These are phyloP conservation scores for Cololabis saira DNA, from an alignment of 2,113 vertebrate species.

Conservation along the genomic window DNA sequence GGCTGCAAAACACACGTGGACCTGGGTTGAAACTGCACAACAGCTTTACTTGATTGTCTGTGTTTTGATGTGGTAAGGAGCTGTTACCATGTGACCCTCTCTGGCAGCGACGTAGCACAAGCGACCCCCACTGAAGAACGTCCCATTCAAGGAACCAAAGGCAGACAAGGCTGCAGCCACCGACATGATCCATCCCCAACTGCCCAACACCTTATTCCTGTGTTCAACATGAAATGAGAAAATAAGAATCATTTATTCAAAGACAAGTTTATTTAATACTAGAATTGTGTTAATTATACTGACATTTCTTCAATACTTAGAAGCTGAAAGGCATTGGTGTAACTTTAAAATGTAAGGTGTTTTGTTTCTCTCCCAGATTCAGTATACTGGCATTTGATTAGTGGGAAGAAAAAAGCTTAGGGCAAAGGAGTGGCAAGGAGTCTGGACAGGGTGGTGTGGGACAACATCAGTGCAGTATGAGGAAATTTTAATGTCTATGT, in stretches of 20 bases:
- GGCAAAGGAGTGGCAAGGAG: too few relatives aligned
- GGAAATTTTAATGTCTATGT: too few relatives aligned
- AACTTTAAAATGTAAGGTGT: neutral
- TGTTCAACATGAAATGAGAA: neutral
- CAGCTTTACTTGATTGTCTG: neutral
- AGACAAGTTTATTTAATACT: neutral
- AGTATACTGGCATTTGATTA: too few relatives aligned
- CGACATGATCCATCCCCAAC: slow-evolving; percentile 90
- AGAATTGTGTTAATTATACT: too few relatives aligned
- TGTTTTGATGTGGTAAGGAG: neutral
- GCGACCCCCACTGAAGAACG: slow-evolving; percentile 85
- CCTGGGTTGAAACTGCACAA: neutral
- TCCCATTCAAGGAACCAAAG: slow-evolving; percentile 86
- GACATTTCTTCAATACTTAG: neutral
- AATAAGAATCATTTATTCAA: neutral
- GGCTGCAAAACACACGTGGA: slow-evolving; percentile 76
- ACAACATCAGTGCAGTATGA: too few relatives aligned
- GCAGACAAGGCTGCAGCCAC: slow-evolving; percentile 87
- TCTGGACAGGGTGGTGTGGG: too few relatives aligned
- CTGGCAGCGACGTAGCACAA: slow-evolving; percentile 89
- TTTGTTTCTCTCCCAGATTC: too few relatives aligned
- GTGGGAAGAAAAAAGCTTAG: too few relatives aligned
- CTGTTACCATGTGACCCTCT: slow-evolving; percentile 90
- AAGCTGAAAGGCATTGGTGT: neutral
- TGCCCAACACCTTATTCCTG: slow-evolving; percentile 88